Base-by-base conservation (phyloP, 1,140 invertebrate species). In the Tetragnatha versicolor region DNA sequence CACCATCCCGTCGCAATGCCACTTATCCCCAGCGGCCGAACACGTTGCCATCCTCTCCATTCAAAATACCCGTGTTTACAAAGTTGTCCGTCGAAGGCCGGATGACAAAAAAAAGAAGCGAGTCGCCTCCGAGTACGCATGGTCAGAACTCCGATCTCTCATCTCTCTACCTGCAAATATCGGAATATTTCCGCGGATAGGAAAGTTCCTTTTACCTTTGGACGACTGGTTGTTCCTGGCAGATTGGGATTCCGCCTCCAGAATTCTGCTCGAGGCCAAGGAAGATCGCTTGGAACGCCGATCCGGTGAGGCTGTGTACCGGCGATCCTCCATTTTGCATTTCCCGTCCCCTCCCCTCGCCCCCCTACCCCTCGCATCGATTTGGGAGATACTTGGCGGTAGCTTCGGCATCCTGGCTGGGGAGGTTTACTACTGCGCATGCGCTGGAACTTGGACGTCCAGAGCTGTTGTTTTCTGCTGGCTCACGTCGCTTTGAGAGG, bases 281-380 rank as follows among this genome's bases (percentile, higher is more conserved):
- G 81, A 82, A 20, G 79, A 81, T 73, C 79, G 51, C 76, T 79
- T 81, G 33, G 68, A 78, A 55, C 70, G 65, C 31, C 66, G 49
- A 49, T 79, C 77, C 14, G 75, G 63, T 10, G 72, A 75, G 12
- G 70, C 60, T 20, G 53, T 61, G 39, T 39, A 33, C 27, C 72
- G 35, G 39, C 72, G 55, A 27, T 75, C 72, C 72, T 75, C 72
- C 72, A 75, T 75, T 75, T 75, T 75, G 35, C 49, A 53, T 58
- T 75, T 47, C 31, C 37, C 58, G 39, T 75, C 37, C 25, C 58
- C 37, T n/a, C 51, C 69, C 25, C 35, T 20, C 29, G 20, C 14
- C 45, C 27, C n/a, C 27, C 22, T 0, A 17, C 20, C 35, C 3
- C 17, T 60, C 22, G 9, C 58, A 37, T 63, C 58, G 35, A 49